Conservation (phyloP, 1,140 invertebrate species). For the Trachelipus rathkii region DNA sequence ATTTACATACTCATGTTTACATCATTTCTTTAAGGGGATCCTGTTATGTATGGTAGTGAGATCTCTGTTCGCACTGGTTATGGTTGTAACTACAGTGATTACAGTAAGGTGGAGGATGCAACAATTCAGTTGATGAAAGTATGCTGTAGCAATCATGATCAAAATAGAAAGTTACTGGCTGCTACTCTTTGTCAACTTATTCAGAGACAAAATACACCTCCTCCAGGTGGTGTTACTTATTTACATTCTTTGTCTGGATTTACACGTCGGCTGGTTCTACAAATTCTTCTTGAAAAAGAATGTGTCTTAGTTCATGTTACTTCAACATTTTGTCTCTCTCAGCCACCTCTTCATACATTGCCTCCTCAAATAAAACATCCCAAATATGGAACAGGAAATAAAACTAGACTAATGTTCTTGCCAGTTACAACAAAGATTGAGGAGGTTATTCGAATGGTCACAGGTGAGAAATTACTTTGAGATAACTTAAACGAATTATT, state of each 20-base stretch:
- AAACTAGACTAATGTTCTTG: slow-evolving; percentile 60
- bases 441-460: slow-evolving; percentile 58
- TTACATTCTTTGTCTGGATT: slow-evolving; percentile 74
- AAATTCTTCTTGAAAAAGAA: slow-evolving; percentile 66
- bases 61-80: slow-evolving; percentile 29
- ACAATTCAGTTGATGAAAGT: slow-evolving; percentile 53
- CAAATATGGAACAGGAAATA: slow-evolving; percentile 39
- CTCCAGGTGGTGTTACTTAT: slow-evolving; percentile 57
- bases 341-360: slow-evolving; percentile 29
- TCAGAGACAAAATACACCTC: slow-evolving; percentile 60
- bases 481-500: too few species aligned
- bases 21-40: slow-evolving; percentile 27
- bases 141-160: slow-evolving; percentile 76
- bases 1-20: background rate
- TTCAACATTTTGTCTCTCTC: slow-evolving; percentile 24
- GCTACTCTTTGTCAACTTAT: slow-evolving; percentile 70
- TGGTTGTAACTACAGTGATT: slow-evolving; percentile 35
- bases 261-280: slow-evolving; percentile 74
- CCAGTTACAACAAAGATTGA: slow-evolving; percentile 67
- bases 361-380: slow-evolving; percentile 37
- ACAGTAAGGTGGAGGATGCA: slow-evolving; percentile 50
- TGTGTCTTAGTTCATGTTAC: background rate
- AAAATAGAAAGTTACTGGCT: slow-evolving; percentile 77
- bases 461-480: slow-evolving; percentile 51
- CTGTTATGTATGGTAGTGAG: slow-evolving; percentile 37